Percentiles rank a stretch among this genome's conserved stretches.
These are phyloP conservation scores for Eupithecia vulgata DNA, from an alignment of 2,888 invertebrate genomes.

Conservation along the genomic window DNA sequence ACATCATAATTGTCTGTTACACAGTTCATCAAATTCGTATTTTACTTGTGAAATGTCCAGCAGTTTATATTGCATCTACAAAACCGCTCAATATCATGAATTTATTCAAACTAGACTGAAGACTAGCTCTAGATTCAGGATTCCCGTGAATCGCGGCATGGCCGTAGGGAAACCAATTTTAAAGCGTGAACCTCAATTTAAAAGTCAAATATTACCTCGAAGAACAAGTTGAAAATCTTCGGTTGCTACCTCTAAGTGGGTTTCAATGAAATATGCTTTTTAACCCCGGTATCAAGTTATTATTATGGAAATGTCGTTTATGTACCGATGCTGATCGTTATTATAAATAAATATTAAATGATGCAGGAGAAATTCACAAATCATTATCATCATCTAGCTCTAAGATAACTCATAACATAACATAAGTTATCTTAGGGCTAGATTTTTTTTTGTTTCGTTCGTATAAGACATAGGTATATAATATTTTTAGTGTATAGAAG, in stretches of 20 bases:
- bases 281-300: not conserved
- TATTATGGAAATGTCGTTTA: not conserved
- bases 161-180: constrained; percentile 48
- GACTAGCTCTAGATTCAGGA: constrained; percentile 32
- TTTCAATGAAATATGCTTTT: constrained; percentile 13
- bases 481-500: too few species aligned
- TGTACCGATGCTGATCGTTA: not conserved
- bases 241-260: constrained; percentile 8
- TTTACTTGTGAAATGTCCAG: too few species aligned
- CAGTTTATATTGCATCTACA: not conserved
- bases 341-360: too few species aligned
- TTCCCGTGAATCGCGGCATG: constrained; percentile 21
- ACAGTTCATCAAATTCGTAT: too few species aligned
- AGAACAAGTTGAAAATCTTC: constrained; percentile 30
- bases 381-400: too few species aligned
- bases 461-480: too few species aligned
- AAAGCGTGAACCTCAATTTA: constrained; percentile 56
- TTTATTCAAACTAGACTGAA: constrained; percentile 44
- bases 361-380: too few species aligned
- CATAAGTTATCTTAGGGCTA: too few species aligned
- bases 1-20: too few species aligned
- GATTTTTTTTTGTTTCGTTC: too few species aligned
- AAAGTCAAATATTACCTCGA: constrained; percentile 58
- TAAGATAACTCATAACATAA: too few species aligned
- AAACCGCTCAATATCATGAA: constrained; percentile 41